phyloP scores from a whole-genome alignment of 2,888 invertebrate genomes.

The Pseudanteris insignis region DNA sequence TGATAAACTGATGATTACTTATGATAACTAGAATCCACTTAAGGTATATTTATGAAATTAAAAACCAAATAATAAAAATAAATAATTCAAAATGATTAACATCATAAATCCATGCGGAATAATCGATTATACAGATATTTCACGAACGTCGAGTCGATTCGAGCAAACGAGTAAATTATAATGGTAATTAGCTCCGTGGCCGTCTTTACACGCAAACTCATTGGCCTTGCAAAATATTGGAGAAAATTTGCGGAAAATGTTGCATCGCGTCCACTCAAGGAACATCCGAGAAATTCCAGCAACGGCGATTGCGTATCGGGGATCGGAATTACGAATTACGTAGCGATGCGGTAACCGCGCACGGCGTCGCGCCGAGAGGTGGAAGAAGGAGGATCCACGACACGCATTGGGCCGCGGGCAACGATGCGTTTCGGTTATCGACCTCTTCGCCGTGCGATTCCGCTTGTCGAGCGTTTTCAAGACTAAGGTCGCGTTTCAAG shows the following conservation, averaged over 20 bases:
- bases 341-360: slow-evolving; percentile 39
- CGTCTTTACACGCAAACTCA: no score
- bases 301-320: slow-evolving; percentile 24
- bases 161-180: no score
- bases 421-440: slow-evolving; percentile 65
- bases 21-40: no score
- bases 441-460: slow-evolving; percentile 55
- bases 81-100: no score
- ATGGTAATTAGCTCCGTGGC: no score
- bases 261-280: slow-evolving; percentile 13
- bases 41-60: no score
- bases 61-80: no score
- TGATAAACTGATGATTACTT: no score
- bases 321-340: slow-evolving; percentile 40
- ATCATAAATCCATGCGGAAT: no score
- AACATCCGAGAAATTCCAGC: slow-evolving; percentile 4
- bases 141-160: no score
- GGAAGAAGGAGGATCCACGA: slow-evolving; percentile 51
- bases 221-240: not conserved
- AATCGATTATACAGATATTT: no score
- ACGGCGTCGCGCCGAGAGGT: slow-evolving; percentile 30
- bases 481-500: slow-evolving; percentile 33
- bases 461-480: slow-evolving; percentile 35
- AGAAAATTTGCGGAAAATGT: slow-evolving; percentile 1
- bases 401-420: slow-evolving; percentile 55